These are phyloP conservation scores for Ceratitis capitata DNA, from an alignment of 1,140 invertebrate species.

Conservation along the genomic window DNA sequence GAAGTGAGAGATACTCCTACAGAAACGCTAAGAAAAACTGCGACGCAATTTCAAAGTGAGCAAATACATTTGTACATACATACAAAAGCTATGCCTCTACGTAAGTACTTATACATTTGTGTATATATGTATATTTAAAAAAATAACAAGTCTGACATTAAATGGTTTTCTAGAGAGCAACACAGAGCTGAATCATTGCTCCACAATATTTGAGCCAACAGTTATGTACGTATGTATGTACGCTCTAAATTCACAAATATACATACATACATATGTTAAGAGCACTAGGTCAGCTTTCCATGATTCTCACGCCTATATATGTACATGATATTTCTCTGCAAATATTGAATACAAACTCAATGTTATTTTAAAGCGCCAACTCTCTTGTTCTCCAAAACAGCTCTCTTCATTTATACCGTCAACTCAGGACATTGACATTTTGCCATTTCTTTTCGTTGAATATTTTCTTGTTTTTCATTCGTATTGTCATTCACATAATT, in stretches of 20 bases:
- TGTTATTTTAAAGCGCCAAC: background rate
- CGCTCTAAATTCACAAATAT: background rate
- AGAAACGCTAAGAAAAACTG: background rate
- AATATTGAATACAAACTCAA: background rate
- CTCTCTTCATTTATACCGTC: background rate
- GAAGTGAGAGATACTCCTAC: background rate
- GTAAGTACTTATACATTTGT: too few relatives aligned
- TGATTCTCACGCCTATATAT: background rate
- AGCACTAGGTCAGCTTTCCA: background rate
- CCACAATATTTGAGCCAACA: background rate
- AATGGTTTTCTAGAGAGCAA: background rate
- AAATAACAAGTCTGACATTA: background rate
- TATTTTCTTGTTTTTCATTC: slow-evolving; percentile 54
- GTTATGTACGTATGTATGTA: background rate
- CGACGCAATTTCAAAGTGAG: background rate
- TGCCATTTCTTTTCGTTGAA: slow-evolving; percentile 63
- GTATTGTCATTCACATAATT: slow-evolving; percentile 43
- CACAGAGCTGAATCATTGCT: background rate
- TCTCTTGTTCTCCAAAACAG: background rate
- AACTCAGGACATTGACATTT: slow-evolving; percentile 63
- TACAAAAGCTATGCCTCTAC: background rate
- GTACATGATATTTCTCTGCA: background rate
- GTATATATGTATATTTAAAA: too few relatives aligned
- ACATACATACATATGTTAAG: background rate
- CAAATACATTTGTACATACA: background rate